Base-by-base conservation (phyloP, 2,113 vertebrate genomes). In the Orientallactaga bullata region DNA sequence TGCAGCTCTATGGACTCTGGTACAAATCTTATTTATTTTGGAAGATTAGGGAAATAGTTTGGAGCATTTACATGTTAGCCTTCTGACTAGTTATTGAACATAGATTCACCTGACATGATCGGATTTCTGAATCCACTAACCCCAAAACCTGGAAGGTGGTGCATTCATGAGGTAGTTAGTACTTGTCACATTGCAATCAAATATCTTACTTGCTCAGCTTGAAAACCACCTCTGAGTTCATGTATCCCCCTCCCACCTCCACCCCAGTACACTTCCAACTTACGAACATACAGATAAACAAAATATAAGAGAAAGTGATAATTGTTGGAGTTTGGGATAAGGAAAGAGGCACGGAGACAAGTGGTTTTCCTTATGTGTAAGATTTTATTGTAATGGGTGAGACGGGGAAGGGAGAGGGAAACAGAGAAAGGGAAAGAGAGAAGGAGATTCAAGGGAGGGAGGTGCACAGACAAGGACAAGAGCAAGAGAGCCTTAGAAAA, bases 21-120 rank as follows among this genome's bases (percentile, higher is more conserved):
- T 84, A 72, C 23, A 77, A 88, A 30, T 86, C 47, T 68, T 93
- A 84, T 88, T 95, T 93, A 84, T 95, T 68, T 94, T 72, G 20
- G 20, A 69, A 95, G 90, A 80, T 85, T 73, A 77, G 80, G 89
- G 39, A 89, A 80, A 72, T 55, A 16, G 17, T 51, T 83, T 92
- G 93, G 47, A 58, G 30, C 6, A 66, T 94, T 93, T 94, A 63
- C 47, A 55, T 69, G n/a, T 92, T 77, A 65, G 30, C 76, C 69
- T 69, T 89, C 69, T 55, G 55, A 80, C 76, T 71, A 20, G 32
- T n/a, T 83, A 91, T n/a, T 94, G 63, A 73, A 79, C 55, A 80
- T 12, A 95, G 84, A 74, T 87, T 18, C 4, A 13, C 26, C 73
- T 78, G 68, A 66, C 35, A 73, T 15, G 74, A 89, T 74, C 2